phyloP scores from a whole-genome alignment of 2,113 vertebrate species.

The Gallinago paraguaiae region DNA sequence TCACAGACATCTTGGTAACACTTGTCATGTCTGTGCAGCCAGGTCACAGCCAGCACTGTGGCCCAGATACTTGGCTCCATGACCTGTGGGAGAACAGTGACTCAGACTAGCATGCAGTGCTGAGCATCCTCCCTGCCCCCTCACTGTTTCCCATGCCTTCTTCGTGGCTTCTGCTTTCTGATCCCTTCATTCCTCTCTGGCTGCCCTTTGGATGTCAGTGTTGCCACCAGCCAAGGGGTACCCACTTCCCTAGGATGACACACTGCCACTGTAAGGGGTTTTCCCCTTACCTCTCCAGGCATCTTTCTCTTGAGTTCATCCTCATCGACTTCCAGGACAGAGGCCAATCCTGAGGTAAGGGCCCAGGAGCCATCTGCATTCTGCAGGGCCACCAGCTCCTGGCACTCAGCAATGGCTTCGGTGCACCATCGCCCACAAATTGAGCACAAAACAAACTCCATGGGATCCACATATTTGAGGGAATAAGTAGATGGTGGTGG shows the following conservation, averaged over 20 bases:
- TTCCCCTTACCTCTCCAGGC: not conserved
- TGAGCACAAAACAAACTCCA: rapidly evolving
- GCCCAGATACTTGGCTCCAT: not conserved
- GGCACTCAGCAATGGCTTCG: not conserved
- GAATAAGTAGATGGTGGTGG: not conserved
- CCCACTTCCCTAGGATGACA: not conserved
- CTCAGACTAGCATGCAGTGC: not conserved
- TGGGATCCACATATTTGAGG: not conserved
- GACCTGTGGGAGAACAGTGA: not conserved
- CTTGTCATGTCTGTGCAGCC: not conserved
- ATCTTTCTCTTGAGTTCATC: not conserved
- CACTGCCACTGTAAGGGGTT: not conserved
- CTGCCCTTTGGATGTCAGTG: not conserved
- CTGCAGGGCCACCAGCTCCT: not conserved
- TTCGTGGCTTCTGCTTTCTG: not conserved
- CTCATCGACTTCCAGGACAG: not conserved
- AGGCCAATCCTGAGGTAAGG: not conserved
- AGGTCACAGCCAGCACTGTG: not conserved
- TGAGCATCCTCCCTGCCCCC: not conserved
- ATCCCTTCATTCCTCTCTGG: not conserved
- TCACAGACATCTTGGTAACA: not conserved
- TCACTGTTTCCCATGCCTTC: not conserved
- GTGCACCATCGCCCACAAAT: rapidly evolving
- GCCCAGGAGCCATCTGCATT: not conserved
- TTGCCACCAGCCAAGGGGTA: not conserved